Evolutionary conservation across 2,113 vertebrate genomes (phyloP), one percentile per base, ranked within the genome.

Genomic region (Oreochromis tanganicae): DNA sequence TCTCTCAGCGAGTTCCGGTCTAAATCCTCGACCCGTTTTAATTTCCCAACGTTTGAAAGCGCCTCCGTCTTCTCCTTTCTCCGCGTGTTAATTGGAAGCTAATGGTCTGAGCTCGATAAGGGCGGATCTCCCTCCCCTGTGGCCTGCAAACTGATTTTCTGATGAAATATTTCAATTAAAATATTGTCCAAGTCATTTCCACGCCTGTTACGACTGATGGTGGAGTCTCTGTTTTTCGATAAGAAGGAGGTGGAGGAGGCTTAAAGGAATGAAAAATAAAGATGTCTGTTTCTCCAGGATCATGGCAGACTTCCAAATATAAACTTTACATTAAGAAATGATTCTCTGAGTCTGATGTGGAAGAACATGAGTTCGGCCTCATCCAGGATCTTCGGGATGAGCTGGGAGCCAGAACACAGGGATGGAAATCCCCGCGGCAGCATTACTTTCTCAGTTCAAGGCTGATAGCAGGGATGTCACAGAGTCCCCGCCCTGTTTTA

Each of bases 101-200:
- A 88, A 87, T 85, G 86, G 78, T 43, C 34, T 57, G 85, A 1
- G 82, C 82, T 66, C 5, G 89, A 90, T 93, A 85, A 90, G 85
- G 83, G 17, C 43, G 17, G 80, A 71, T 56, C 88, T 16, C 38
- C 85, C 52, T 82, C 83, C 91, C 88, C 80, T 13, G 16, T 84
- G 87, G 87, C 78, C 87, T 78, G 32, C 13, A 84, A 83, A 7
- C 75, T 79, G 88, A 93, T 91, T 90, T 89, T 46, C 75, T 89
- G 87, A 93, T 91, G 54, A 92, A 92, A 88, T 63, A 78, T 92
- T 94, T 92, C 85, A 93, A 94, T 94, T 94, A 92, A 92, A 89
- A 88, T 50, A n/a, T 85, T 63, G 81, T 87, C 56, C 68, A 9
- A 86, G 80, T 32, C 79, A 89, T 91, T 94, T 92, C 75, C 87